Evolutionary conservation across 2,797 vertebrate genomes (phyloP).

Genomic region (Poeciliopsis presidionis): DNA sequence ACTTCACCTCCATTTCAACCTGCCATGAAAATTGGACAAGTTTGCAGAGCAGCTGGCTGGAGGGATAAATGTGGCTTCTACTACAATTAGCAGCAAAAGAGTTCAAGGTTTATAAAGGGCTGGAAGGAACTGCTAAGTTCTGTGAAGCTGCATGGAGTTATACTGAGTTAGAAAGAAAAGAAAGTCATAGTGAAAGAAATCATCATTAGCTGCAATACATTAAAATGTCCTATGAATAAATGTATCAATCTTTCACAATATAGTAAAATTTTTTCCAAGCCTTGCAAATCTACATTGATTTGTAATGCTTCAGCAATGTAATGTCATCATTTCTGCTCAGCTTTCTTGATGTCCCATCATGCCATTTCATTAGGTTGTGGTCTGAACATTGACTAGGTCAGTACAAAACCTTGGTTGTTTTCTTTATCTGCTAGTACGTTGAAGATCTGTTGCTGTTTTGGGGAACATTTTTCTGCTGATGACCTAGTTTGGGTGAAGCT

Average conservation of each 20-base stretch:
- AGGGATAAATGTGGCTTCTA: neutral
- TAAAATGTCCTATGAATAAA: neutral
- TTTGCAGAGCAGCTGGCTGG: constrained; percentile 9
- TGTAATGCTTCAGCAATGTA: neutral
- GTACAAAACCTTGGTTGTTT: neutral
- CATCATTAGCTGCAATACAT: neutral
- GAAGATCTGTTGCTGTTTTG: neutral
- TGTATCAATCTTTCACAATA: neutral
- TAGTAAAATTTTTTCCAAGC: neutral
- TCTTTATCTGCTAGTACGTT: neutral
- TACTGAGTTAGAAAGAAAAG: neutral
- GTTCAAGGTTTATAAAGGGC: constrained; percentile 19
- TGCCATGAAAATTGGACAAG: constrained; percentile 5
- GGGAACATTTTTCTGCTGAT: neutral
- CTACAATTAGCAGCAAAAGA: neutral
- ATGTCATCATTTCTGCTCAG: neutral
- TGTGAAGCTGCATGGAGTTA: neutral
- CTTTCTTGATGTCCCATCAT: neutral
- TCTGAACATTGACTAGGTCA: neutral
- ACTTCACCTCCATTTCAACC: neutral
- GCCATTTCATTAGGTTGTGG: neutral
- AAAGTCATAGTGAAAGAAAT: neutral
- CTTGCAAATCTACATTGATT: neutral
- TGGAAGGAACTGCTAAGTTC: neutral
- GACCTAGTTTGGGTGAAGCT: neutral